phyloP scores from a whole-genome alignment of 1,140 invertebrate genomes.

The Drosophila littoralis region DNA sequence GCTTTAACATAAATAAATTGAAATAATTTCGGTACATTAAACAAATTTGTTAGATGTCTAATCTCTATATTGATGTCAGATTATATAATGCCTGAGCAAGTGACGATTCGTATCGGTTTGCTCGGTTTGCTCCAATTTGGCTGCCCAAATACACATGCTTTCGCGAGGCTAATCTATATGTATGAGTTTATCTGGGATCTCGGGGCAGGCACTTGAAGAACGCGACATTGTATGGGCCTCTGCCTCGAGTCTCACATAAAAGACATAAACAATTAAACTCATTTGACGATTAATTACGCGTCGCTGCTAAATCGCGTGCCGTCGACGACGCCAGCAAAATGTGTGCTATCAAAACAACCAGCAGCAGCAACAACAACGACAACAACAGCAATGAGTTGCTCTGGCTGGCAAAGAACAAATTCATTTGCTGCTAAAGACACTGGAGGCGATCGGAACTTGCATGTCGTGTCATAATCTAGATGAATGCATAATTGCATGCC shows the following conservation, averaged over 20 bases:
- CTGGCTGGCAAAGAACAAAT: slow-evolving; percentile 47
- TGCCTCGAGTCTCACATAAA: slow-evolving; percentile 43
- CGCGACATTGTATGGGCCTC: slow-evolving; percentile 51
- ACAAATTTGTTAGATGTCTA: background rate
- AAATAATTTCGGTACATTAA: too few relatives aligned
- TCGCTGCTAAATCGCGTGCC: slow-evolving; percentile 73
- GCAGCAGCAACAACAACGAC: slow-evolving; percentile 24
- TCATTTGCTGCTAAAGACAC: slow-evolving; percentile 73
- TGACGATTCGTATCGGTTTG: background rate
- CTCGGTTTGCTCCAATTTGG: slow-evolving; percentile 12
- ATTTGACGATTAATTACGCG: slow-evolving; percentile 81
- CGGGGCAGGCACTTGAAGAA: slow-evolving; percentile 52
- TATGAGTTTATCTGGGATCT: slow-evolving; percentile 45
- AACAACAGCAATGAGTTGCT: slow-evolving; percentile 35
- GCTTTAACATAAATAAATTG: too few relatives aligned
- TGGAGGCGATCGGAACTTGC: slow-evolving; percentile 66
- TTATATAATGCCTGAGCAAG: background rate
- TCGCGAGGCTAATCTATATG: slow-evolving; percentile 3
- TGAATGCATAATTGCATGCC: slow-evolving; percentile 83
- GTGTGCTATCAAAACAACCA: slow-evolving; percentile 74
- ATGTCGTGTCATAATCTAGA: slow-evolving; percentile 84
- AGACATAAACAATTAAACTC: slow-evolving; percentile 82
- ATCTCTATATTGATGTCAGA: background rate
- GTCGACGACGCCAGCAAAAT: slow-evolving; percentile 65
- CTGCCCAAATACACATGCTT: background rate